Conservation (phyloP, 1,140 invertebrate species). For the Drosophila sp. region DNA sequence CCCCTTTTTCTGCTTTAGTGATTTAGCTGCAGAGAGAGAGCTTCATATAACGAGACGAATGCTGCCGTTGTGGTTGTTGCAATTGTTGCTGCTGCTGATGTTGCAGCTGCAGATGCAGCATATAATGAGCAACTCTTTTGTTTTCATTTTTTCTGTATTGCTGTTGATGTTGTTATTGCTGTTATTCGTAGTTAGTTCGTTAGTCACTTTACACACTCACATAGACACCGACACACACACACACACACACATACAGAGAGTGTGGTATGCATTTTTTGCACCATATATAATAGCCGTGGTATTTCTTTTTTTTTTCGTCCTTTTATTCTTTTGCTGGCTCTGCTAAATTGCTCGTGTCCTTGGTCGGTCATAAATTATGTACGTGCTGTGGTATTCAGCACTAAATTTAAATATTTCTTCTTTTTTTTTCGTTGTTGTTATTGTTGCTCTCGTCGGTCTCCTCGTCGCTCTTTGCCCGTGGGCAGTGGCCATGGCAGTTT, state of each 20-base stretch:
- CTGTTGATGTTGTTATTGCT: conserved; percentile 17
- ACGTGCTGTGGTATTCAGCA: conserved; percentile 81
- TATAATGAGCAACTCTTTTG: conserved; percentile 46
- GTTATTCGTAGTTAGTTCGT: conserved; percentile 53
- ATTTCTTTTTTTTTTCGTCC: conserved; percentile 38
- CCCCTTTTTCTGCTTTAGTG: neutral
- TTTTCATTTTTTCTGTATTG: conserved; percentile 30
- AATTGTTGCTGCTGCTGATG: neutral
- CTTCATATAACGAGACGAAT: conserved; percentile 11
- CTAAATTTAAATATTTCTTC: conserved; percentile 77
- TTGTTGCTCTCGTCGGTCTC: conserved; percentile 25
- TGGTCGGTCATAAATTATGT: conserved; percentile 81
- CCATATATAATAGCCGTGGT: conserved; percentile 35
- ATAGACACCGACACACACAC: conserved; percentile 12
- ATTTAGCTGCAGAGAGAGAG: conserved; percentile 6
- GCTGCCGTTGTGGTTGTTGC: conserved; percentile 4
- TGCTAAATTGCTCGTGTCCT: conserved; percentile 81
- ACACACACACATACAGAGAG: conserved; percentile 18
- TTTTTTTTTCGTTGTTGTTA: conserved; percentile 38
- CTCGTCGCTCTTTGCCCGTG: conserved; percentile 12
- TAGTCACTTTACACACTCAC: conserved; percentile 51
- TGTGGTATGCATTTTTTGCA: conserved; percentile 46
- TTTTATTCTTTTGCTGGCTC: conserved; percentile 61
- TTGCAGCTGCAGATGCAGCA: conserved; percentile 4
- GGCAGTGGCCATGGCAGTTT: conserved; percentile 40